Base-by-base conservation (phyloP, 2,888 invertebrate species). In the Cephus spinipes region DNA sequence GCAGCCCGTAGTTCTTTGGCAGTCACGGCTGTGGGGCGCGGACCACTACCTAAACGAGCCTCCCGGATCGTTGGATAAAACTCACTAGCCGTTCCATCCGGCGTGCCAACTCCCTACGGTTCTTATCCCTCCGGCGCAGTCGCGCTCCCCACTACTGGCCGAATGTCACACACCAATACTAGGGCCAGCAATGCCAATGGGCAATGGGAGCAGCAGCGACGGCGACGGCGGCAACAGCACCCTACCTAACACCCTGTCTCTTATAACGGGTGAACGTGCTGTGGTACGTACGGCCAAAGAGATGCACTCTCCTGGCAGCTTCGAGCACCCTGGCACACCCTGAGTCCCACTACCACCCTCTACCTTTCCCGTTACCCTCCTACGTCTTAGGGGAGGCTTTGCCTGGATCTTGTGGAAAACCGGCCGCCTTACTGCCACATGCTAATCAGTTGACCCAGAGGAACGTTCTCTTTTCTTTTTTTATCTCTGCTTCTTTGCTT, bases 11-110 rank as follows among this genome's bases (percentile, higher is more conserved):
- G 31, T 33, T 71, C 33, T 33, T 71, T 15, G 88, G 89, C 86
- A 90, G 85, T 86, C 88, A 89, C 89, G 88, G 83, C 88, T 89
- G 84, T 88, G 90, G 90, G 90, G 90, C 90, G 90, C 90, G 89
- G 90, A 87, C 89, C 90, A 90, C 90, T 90, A 88, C 87, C 88
- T 89, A 86, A 88, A 90, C 90, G 89, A 88, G 88, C 89, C 88
- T 87, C 90, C 91, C 90, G 89, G 91, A 91, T 90, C 91, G 91
- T 90, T 90, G 87, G 89, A 89, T 87, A 87, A 90, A 90, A 90
- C 89, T 90, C 86, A 85, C 85, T 85, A 87, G 85, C 79, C 73
- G 73, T 78, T 78, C 78, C 69, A 77, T 73, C 35, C 79, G 75
- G 74, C 79, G 81, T 69, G 76, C 78, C 55, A n/a, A 34, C 77